Base-by-base conservation (phyloP, 2,797 vertebrate genomes). In the Neomorphus geoffroyi region DNA sequence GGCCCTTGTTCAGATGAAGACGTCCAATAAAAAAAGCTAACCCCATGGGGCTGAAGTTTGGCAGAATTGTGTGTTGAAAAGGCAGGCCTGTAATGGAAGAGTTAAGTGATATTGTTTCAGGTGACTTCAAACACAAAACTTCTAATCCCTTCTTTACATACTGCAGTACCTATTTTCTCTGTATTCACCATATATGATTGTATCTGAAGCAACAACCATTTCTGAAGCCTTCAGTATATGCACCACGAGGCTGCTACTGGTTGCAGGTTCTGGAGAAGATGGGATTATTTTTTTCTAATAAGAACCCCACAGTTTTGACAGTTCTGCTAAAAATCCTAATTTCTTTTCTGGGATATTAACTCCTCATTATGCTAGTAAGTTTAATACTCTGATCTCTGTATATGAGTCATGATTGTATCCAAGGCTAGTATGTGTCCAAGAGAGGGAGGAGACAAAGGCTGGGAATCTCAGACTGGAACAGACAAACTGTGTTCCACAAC, bases 401-500 rank as follows among this genome's bases (percentile, higher is more conserved):
- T 39, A 8, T 4, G 8, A 61, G 18, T 17, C 57, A 71, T 70
- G 58, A 71, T 33, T 67, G n/a, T 27, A 64, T 11, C 41, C 51
- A 69, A 33, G 10, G 32, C 7, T 62, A 43, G 94, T 98, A 74
- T 97, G 97, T 70, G 98, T 98, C 67, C 98, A 98, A 94, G 98
- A 98, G 45, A 98, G 98, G 3, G 98, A 99, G 80, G 78, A 97
- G 97, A 53, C 98, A 98, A 60, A 98, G 3, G 98, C 85, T 99
- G 98, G 98, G 98, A 70, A 91, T 98, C 98, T 1, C 99, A 98
- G 98, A 97, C 98, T 8, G 98, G 98, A 84, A 98, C 98, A 85
- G 98, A 98, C 71, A 88, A 98, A 95, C 96, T 98, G 22, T 89
- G 98, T 93, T 88, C 98, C 98, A 98, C 98, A 96, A 98, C 98